Evolutionary conservation across 1,140 invertebrate genomes (phyloP).

Genomic region (Sminthurinus signatus): DNA sequence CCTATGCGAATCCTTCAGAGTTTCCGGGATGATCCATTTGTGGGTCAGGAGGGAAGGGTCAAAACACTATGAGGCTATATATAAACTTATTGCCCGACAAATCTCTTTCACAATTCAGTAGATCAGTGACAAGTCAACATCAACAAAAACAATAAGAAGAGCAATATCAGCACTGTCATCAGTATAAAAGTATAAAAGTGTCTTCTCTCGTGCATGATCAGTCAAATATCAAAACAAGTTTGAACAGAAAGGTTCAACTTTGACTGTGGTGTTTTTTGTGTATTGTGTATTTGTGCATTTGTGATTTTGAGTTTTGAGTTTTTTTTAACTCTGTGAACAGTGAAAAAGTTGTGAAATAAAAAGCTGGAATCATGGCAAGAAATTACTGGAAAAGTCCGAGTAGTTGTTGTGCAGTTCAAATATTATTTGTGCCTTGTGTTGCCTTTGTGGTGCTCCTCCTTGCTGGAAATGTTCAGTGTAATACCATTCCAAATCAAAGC

Average conservation of each 20-base stretch:
- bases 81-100: conserved; percentile 21
- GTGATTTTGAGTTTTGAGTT: too few relatives aligned
- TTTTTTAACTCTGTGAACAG: too few relatives aligned
- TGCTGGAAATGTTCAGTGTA: background rate
- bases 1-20: background rate
- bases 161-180: too few relatives aligned
- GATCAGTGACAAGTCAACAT: background rate
- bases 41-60: conserved; percentile 31
- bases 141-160: background rate
- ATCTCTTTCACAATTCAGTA: conserved; percentile 11
- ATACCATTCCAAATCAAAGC: background rate
- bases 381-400: background rate
- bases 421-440: background rate
- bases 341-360: too few relatives aligned
- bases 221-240: background rate
- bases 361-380: conserved; percentile 15
- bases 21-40: conserved; percentile 32
- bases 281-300: too few relatives aligned
- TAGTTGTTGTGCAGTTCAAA: too few relatives aligned
- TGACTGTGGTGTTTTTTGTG: too few relatives aligned
- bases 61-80: conserved; percentile 21
- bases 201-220: background rate
- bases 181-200: too few relatives aligned
- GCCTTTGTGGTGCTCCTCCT: background rate
- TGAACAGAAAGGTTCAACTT: background rate